Evolutionary conservation across 2,797 vertebrate genomes (phyloP).

Genomic region (Eremophila alpestris): DNA sequence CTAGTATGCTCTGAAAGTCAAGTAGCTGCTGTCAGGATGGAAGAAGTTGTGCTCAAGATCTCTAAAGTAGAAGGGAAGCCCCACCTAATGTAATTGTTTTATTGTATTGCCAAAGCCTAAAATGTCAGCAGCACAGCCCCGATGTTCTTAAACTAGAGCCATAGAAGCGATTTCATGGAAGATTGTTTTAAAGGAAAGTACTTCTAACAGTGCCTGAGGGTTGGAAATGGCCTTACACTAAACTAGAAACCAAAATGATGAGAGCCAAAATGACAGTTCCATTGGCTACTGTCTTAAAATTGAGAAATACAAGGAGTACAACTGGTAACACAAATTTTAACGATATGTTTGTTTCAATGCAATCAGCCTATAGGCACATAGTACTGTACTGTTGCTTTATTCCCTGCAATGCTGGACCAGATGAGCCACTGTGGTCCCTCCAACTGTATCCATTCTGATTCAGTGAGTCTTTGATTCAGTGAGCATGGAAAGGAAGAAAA

Average conservation of each 20-base stretch:
- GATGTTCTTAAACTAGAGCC: neutral
- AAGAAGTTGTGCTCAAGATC: slow-evolving; percentile 25
- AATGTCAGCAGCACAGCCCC: neutral
- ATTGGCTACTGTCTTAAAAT: neutral
- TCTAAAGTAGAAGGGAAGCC: slow-evolving; percentile 31
- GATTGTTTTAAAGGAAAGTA: neutral
- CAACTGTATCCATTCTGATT: neutral
- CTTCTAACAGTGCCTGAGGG: neutral
- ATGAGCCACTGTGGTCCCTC: neutral
- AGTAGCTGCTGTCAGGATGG: slow-evolving; percentile 18
- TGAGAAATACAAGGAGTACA: neutral
- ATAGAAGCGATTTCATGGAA: neutral
- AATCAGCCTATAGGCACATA: neutral
- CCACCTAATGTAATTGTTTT: slow-evolving; percentile 34
- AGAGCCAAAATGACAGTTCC: neutral
- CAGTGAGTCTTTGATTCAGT: neutral
- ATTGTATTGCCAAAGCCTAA: neutral
- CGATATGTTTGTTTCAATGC: neutral
- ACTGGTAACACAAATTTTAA: neutral
- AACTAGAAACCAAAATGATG: neutral
- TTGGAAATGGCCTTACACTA: neutral
- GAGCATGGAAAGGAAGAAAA: neutral
- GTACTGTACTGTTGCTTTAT: neutral
- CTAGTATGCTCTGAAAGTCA: neutral
- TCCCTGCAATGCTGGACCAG: neutral